A percentile compares a stretch with the other conserved stretches of the same genome.
Conservation (phyloP, 2,888 invertebrate species). For the Parelbella ahira region DNA sequence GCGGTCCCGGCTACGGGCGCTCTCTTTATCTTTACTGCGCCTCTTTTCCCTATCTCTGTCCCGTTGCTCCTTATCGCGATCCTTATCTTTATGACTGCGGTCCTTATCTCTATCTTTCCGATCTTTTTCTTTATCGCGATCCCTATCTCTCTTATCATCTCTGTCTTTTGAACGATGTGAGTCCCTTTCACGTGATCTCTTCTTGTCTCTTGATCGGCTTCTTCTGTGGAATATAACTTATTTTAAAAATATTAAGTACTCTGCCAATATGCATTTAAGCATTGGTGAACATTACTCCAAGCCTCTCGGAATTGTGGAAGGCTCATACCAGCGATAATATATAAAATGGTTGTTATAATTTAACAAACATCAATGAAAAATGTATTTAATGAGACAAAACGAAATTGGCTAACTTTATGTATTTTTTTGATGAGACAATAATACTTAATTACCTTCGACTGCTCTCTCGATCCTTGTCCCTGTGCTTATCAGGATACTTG, state of each 20-base stretch:
- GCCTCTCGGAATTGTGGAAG: no score
- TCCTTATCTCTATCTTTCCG: conserved; percentile 39
- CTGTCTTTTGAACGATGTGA: conserved; percentile 78
- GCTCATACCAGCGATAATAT: no score
- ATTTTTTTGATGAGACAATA: no score
- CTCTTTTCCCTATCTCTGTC: conserved; percentile 37
- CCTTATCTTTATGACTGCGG: conserved; percentile 38
- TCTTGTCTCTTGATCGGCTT: conserved; percentile 67
- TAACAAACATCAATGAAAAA: no score
- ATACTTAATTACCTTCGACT: conserved; percentile 59
- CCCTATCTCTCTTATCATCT: conserved; percentile 64
- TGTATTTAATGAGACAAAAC: no score
- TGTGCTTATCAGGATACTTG: conserved; percentile 79
- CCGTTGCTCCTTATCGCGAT: conserved; percentile 46
- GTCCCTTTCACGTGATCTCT: conserved; percentile 82
- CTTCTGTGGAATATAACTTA: conserved; percentile 46
- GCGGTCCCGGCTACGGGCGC: no score
- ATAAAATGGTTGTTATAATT: no score
- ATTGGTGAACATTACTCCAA: no score
- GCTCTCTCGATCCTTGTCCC: conserved; percentile 65
- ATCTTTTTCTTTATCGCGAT: conserved; percentile 43
- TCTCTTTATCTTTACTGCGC: conserved; percentile 41
- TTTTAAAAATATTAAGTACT: neutral
- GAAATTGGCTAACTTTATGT: no score
- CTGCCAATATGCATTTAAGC: no score